A percentile compares a stretch with the other conserved stretches of the same genome.
These are phyloP conservation scores for Tetramorium parvispinum DNA, from an alignment of 1,140 invertebrate species.

Conservation along the genomic window DNA sequence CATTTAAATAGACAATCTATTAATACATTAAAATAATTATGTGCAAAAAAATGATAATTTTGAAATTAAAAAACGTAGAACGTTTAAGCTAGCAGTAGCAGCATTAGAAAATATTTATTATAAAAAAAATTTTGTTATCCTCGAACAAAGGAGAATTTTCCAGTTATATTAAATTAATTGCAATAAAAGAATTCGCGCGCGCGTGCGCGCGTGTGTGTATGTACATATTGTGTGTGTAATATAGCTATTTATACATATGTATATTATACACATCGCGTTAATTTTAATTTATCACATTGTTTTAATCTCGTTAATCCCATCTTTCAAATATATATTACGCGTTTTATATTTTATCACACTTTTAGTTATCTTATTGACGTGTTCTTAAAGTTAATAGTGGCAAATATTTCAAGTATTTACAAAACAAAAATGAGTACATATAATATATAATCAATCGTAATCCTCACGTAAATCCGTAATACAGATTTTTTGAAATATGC, in stretches of 20 bases:
- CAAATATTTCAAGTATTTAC: constrained; percentile 29
- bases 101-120: neutral
- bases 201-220: neutral
- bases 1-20: no score
- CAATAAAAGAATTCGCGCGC: neutral
- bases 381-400: constrained; percentile 29
- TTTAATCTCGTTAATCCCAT: constrained; percentile 30
- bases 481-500: neutral
- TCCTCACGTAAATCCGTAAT: constrained; percentile 7
- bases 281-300: constrained; percentile 56
- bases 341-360: constrained; percentile 55
- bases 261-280: constrained; percentile 8
- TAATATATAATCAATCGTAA: constrained; percentile 41
- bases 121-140: neutral
- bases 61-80: neutral
- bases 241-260: no score
- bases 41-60: neutral
- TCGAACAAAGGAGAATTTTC: neutral
- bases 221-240: neutral
- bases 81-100: neutral
- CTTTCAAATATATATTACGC: constrained; percentile 34
- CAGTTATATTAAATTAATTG: neutral
- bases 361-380: constrained; percentile 35
- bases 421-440: constrained; percentile 15
- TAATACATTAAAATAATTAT: neutral